Base-by-base conservation (phyloP, 2,113 vertebrate species). In the Nerophis lumbriciformis region DNA sequence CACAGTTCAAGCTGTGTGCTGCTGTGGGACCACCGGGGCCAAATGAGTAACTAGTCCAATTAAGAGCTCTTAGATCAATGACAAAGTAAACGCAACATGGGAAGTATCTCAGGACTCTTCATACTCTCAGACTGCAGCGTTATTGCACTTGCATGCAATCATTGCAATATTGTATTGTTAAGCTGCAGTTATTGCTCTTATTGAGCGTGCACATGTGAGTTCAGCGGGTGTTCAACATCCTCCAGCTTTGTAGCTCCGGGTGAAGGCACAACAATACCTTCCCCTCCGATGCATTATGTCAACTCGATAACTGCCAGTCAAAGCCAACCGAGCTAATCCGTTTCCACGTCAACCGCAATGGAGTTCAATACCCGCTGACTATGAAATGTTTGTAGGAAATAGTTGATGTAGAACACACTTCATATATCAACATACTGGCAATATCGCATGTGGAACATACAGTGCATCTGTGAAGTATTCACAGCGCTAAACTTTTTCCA, bases 31-130 rank as follows among this genome's bases (percentile, higher is more conserved):
- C 75, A 65, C 6, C 15, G 72, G 71, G 80, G 73, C 86, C 84
- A 83, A 87, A 82, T 86, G 78, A 89, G 81, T 85, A 76, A 85
- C 78, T 84, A 71, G 78, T 81, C 84, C 85, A 88, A 87, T 85
- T 88, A 87, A 83, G 77, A 79, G 75, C 82, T 83, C 73, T 85
- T 87, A 86, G 85, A 88, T 85, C 85, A 82, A 83, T 87, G 82
- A 85, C 71, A 85, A 64, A 82, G 77, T 77, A 67, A 77, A 80
- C 81, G 60, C 65, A 82, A 71, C 63, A 68, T 68, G 61, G 62
- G 65, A 11, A 3, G 42, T 13, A 47, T 79, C 76, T 79, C 79
- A 81, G 71, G 76, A 75, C 53, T 79, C 61, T 85, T 85, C 38
- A 50, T n/a, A 16, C 15, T 84, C 72, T 80, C 28, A 28, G 28